These are phyloP conservation scores for Centropristis striata DNA, from an alignment of 2,113 vertebrate species.

Conservation along the genomic window DNA sequence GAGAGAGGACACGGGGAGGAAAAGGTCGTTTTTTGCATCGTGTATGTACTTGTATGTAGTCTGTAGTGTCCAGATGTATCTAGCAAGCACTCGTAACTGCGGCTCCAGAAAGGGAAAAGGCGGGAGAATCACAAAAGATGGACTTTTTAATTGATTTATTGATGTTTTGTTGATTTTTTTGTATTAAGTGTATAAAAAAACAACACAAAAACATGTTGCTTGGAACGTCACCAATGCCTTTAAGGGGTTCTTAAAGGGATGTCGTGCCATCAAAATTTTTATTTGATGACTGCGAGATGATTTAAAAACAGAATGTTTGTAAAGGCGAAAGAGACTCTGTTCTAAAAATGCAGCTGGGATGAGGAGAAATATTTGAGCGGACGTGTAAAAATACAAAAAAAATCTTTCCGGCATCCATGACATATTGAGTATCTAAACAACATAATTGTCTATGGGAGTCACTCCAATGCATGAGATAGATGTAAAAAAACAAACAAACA, in stretches of 20 bases:
- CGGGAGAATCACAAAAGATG: constrained; percentile 42
- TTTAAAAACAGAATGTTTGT: constrained; percentile 80
- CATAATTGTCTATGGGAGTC: constrained; percentile 73
- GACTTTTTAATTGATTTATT: constrained; percentile 68
- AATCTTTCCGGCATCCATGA: constrained; percentile 61
- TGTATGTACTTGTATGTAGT: constrained; percentile 70
- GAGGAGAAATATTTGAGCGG: constrained; percentile 61
- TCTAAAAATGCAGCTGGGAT: constrained; percentile 50
- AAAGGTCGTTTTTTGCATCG: constrained; percentile 58
- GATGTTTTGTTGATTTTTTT: constrained; percentile 61
- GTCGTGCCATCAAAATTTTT: constrained; percentile 66
- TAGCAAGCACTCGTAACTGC: constrained; percentile 55
- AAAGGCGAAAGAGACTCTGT: constrained; percentile 64
- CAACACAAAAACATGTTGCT: constrained; percentile 67
- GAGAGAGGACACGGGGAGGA: constrained; percentile 49
- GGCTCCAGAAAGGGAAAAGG: constrained; percentile 22
- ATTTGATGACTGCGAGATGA: constrained; percentile 64
- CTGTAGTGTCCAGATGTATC: constrained; percentile 72
- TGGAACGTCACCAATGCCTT: constrained; percentile 83
- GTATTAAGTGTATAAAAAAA: constrained; percentile 57
- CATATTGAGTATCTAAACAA: constrained; percentile 73
- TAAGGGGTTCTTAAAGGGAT: constrained; percentile 84
- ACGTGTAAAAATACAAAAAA: constrained; percentile 62
- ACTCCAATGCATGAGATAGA: constrained; percentile 83
- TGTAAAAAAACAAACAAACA: constrained; percentile 58